These are phyloP conservation scores for Melitaea athalia DNA, from an alignment of 2,888 invertebrate species.

Conservation along the genomic window DNA sequence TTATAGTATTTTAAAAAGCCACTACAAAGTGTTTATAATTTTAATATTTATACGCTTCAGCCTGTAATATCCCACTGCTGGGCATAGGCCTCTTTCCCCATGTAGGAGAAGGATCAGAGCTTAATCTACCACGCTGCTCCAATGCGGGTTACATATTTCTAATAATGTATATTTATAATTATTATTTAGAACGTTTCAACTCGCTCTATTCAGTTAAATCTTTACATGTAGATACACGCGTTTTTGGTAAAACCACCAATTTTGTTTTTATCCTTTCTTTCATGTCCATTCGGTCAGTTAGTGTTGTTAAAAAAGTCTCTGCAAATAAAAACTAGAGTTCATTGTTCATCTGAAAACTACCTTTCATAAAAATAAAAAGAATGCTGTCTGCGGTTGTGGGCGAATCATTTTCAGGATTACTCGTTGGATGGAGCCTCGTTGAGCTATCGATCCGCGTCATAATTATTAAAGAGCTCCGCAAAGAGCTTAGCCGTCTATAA, in stretches of 20 bases:
- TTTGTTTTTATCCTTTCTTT: constrained; percentile 22
- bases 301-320: constrained; percentile 30
- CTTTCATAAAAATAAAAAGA: constrained; percentile 36
- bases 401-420: constrained; percentile 46
- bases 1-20: too few species aligned
- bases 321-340: constrained; percentile 31
- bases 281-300: constrained; percentile 23
- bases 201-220: too few species aligned
- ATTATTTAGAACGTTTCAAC: too few species aligned
- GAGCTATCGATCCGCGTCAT: constrained; percentile 49
- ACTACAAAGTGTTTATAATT: too few species aligned
- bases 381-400: constrained; percentile 36
- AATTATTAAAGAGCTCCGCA: constrained; percentile 52
- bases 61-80: too few species aligned
- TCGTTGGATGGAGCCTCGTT: constrained; percentile 42
- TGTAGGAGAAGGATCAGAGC: too few species aligned
- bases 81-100: too few species aligned
- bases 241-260: neutral
- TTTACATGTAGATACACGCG: neutral
- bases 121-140: too few species aligned
- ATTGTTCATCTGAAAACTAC: constrained; percentile 34
- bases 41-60: too few species aligned
- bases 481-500: constrained; percentile 34
- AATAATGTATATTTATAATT: too few species aligned
- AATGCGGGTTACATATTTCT: too few species aligned